These are phyloP conservation scores for Tokudaia muenninki DNA, from an alignment of 2,797 vertebrate species.

Conservation along the genomic window DNA sequence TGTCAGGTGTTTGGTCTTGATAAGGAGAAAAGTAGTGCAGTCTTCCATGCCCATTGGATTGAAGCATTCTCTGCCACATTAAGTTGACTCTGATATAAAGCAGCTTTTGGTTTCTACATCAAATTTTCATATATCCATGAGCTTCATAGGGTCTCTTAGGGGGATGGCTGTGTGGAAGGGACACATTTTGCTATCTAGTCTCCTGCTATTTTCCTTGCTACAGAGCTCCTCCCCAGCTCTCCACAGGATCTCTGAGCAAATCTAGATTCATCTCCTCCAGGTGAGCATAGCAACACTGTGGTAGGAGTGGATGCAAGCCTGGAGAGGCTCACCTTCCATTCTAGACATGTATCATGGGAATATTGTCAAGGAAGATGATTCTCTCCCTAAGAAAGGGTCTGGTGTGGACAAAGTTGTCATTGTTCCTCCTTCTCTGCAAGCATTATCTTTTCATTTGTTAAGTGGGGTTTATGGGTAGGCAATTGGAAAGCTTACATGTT, in stretches of 20 bases:
- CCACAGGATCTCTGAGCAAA: not conserved
- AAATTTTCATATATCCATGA: not conserved
- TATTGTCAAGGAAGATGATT: not conserved
- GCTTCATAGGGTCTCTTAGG: not conserved
- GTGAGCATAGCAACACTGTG: no score
- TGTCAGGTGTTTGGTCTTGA: not conserved
- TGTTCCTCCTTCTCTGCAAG: not conserved
- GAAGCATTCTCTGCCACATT: not conserved
- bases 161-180: not conserved
- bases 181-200: not conserved
- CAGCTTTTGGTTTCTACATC: not conserved
- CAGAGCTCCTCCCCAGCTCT: not conserved
- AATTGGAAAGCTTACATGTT: not conserved
- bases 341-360: not conserved
- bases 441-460: not conserved
- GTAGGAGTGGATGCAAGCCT: not conserved
- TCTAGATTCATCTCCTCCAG: not conserved
- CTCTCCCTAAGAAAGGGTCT: not conserved
- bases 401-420: not conserved
- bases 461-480: not conserved
- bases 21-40: not conserved
- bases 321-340: not conserved
- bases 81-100: not conserved
- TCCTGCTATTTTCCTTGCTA: not conserved
- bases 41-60: not conserved